Conservation (phyloP, 2,113 vertebrate species). For the Erythrocercus mccallii region DNA sequence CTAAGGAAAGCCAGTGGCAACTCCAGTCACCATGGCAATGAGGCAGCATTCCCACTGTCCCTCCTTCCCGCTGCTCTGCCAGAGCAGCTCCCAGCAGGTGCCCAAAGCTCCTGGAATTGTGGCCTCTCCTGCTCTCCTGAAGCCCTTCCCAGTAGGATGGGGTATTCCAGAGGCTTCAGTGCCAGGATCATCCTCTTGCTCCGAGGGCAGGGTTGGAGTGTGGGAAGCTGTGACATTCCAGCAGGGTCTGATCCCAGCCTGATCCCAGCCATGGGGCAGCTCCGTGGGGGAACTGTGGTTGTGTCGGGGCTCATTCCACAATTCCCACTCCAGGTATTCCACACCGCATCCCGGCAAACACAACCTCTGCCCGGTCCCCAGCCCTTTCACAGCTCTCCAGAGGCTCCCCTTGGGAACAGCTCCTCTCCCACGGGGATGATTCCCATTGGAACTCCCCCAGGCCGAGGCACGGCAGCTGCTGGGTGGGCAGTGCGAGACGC, state of each 20-base stretch:
- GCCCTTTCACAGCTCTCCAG: not conserved
- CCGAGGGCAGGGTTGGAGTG: fast-evolving
- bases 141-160: fast-evolving
- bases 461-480: not conserved
- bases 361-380: fast-evolving
- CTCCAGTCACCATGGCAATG: not conserved
- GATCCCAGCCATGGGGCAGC: not conserved
- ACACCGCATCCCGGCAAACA: not conserved
- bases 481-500: not conserved
- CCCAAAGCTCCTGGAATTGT: fast-evolving
- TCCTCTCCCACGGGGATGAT: not conserved
- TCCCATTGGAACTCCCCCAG: fast-evolving
- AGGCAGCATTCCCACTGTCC: not conserved
- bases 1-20: fast-evolving
- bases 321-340: not conserved
- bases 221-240: not conserved
- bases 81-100: not conserved
- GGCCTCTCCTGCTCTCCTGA: not conserved
- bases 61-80: fast-evolving
- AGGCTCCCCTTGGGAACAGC: not conserved
- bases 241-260: not conserved
- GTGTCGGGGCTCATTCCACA: fast-evolving
- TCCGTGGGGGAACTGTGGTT: fast-evolving
- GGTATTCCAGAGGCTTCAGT: not conserved
- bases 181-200: fast-evolving